Evolutionary conservation across 2,888 invertebrate species (phyloP).

Genomic region (Scaptomyza reducta): DNA sequence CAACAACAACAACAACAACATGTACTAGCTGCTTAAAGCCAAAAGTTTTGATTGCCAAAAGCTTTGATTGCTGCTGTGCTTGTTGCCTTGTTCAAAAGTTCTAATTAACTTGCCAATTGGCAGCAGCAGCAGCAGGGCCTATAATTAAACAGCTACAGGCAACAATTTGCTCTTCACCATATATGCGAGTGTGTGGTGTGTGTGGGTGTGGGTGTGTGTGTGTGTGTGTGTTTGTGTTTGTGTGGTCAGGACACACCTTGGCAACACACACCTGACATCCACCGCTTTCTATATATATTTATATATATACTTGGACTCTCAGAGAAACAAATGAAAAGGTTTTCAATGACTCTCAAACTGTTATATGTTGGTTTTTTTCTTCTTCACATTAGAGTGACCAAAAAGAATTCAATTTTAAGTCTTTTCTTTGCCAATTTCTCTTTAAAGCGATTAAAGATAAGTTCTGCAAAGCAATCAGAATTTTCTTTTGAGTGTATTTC

Average conservation of each 20-base stretch:
- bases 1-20: constrained; percentile 26
- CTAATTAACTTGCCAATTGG: constrained; percentile 71
- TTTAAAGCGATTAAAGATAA: too few species aligned
- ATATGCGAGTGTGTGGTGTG: neutral
- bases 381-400: too few species aligned
- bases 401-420: too few species aligned
- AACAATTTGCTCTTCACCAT: constrained; percentile 1
- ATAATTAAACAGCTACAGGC: constrained; percentile 55
- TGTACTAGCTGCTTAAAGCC: constrained; percentile 55
- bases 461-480: too few species aligned
- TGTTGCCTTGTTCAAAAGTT: constrained; percentile 41
- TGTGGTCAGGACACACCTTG: constrained; percentile 44
- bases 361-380: neutral
- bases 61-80: neutral
- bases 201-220: neutral
- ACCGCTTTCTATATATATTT: neutral
- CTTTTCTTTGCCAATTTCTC: too few species aligned
- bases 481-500: neutral
- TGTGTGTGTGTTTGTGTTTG: constrained; percentile 13
- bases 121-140: constrained; percentile 37
- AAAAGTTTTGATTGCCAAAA: constrained; percentile 6
- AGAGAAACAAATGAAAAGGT: neutral
- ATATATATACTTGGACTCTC: neutral
- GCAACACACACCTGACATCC: neutral
- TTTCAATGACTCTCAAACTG: neutral